Conservation (phyloP, 2,113 vertebrate species). For the Rhinoderma darwinii region DNA sequence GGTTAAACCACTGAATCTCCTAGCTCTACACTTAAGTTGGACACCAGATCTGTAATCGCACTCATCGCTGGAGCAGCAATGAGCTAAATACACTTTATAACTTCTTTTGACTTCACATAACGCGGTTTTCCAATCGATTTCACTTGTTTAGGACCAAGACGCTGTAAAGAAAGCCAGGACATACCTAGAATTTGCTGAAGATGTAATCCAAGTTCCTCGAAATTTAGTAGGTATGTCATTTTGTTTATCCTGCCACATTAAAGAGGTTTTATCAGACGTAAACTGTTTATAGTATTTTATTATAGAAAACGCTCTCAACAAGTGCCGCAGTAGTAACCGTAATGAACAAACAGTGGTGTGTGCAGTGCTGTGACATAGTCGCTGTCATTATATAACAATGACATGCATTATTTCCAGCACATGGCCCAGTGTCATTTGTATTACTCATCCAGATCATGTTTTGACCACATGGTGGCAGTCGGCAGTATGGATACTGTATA, state of each 20-base stretch:
- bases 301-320: not conserved
- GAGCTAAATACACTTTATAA: too few species aligned
- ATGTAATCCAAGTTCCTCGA: slow-evolving; percentile 94
- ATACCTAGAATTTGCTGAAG: slow-evolving; percentile 97
- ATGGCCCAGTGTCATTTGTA: not conserved
- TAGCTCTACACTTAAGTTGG: too few species aligned
- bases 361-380: not conserved
- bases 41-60: too few species aligned
- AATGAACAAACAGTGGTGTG: not conserved
- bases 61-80: not conserved
- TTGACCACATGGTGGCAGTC: slow-evolving; percentile 6
- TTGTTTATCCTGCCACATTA: not conserved
- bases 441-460: not conserved
- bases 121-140: not conserved
- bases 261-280: too few species aligned
- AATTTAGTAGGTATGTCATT: slow-evolving; percentile 91
- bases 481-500: too few species aligned
- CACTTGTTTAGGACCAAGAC: slow-evolving; percentile 85
- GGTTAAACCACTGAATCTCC: not conserved
- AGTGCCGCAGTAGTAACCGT: not conserved
- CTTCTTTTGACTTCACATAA: too few species aligned
- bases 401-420: not conserved
- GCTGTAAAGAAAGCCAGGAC: slow-evolving; percentile 93
- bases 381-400: not conserved
- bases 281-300: not conserved